These are phyloP conservation scores for Macrobrachium nipponense DNA, from an alignment of 1,140 invertebrate species.

Conservation along the genomic window DNA sequence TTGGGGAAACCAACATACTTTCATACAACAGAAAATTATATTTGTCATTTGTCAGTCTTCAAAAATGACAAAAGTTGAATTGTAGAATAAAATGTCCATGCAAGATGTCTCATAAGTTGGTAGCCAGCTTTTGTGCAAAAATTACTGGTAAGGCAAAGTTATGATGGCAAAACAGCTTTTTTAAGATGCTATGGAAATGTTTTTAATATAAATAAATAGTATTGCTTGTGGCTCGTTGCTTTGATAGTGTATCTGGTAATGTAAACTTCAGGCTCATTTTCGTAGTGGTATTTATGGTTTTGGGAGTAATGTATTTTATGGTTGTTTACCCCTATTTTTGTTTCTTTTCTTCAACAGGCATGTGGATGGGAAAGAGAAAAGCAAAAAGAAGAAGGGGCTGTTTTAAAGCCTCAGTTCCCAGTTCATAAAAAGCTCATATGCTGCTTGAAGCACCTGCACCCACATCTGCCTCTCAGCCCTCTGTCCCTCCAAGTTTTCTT, in stretches of 20 bases:
- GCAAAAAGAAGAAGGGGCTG: conserved; percentile 74
- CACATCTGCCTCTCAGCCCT: conserved; percentile 21
- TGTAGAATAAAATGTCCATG: no score
- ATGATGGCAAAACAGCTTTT: no score
- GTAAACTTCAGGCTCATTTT: neutral
- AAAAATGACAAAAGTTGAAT: no score
- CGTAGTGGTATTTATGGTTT: conserved; percentile 31
- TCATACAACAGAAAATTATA: no score
- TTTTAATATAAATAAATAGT: no score
- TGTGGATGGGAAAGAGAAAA: conserved; percentile 75
- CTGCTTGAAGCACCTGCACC: conserved; percentile 37
- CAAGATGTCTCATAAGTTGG: no score
- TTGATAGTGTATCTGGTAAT: neutral
- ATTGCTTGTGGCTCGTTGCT: no score
- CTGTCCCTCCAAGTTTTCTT: conserved; percentile 20
- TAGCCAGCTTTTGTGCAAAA: no score
- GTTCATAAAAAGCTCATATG: conserved; percentile 35
- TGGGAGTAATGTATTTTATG: conserved; percentile 11
- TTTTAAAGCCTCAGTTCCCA: conserved; percentile 68
- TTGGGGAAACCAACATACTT: no score
- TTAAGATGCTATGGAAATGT: no score
- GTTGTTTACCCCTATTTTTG: conserved; percentile 49
- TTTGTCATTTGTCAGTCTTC: no score
- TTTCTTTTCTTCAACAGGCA: conserved; percentile 71
- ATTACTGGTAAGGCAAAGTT: no score